Evolutionary conservation across 1,140 invertebrate species (phyloP).

Genomic region (Lepidurus apus): DNA sequence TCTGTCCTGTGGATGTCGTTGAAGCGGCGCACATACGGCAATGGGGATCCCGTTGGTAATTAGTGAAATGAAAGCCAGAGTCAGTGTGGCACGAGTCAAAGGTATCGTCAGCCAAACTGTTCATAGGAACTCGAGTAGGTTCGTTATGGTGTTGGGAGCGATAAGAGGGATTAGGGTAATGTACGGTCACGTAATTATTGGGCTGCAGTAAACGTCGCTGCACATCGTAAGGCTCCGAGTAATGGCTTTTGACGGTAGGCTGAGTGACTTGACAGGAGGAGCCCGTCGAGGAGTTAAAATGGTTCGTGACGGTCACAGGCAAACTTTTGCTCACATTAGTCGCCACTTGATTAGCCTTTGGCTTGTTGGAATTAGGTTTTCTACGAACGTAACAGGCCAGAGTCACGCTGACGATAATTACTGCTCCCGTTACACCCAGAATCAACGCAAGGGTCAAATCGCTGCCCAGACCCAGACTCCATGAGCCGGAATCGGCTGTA

Average conservation of each 20-base stretch:
- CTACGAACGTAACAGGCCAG: background rate
- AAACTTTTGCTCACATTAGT: background rate
- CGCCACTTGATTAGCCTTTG: constrained; percentile 3
- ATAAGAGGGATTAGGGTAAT: constrained; percentile 15
- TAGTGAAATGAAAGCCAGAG: background rate
- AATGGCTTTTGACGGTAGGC: background rate
- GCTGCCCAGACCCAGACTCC: background rate
- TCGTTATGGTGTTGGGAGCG: background rate
- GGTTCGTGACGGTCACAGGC: background rate
- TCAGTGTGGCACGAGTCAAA: background rate
- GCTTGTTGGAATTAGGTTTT: background rate
- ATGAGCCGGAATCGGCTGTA: background rate
- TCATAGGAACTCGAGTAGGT: background rate
- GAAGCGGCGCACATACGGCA: background rate
- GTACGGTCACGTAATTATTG: constrained; percentile 1
- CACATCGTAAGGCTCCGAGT: background rate
- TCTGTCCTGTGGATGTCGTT: background rate
- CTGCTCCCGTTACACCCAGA: background rate
- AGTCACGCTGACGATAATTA: background rate
- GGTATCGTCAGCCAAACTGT: background rate
- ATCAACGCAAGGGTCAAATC: background rate
- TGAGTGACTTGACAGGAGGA: background rate
- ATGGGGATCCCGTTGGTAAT: background rate
- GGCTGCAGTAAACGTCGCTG: background rate
- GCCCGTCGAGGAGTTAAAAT: background rate